Evolutionary conservation across 2,797 vertebrate genomes (phyloP).

Genomic region (Tapirus indicus): DNA sequence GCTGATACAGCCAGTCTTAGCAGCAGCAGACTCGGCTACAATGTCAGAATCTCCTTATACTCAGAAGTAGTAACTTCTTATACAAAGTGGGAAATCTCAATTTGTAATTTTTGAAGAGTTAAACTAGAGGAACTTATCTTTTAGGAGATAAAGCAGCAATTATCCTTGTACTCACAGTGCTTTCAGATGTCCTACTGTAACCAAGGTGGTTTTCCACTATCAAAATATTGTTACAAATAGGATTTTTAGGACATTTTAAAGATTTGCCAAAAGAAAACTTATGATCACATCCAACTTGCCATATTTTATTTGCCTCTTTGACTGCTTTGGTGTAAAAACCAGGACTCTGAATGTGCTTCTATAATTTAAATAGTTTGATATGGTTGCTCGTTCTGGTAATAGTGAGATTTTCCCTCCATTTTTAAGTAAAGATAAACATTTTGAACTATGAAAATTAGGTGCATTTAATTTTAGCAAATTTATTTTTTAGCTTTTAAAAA

Average conservation of each 20-base stretch:
- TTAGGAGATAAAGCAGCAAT: neutral
- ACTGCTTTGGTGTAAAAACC: neutral
- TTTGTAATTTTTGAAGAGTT: neutral
- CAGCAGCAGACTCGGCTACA: neutral
- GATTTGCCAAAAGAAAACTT: neutral
- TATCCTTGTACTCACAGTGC: neutral
- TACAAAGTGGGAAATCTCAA: neutral
- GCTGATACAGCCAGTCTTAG: neutral
- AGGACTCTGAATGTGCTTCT: neutral
- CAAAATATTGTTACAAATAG: neutral
- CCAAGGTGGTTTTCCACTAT: neutral
- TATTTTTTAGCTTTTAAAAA: neutral
- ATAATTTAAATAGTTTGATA: neutral
- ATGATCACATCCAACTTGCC: neutral
- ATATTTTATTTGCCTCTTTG: neutral
- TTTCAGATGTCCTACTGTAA: neutral
- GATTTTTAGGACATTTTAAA: neutral
- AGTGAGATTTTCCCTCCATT: neutral
- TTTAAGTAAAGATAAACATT: slow-evolving; percentile 4
- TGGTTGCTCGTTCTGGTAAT: neutral
- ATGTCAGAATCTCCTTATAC: neutral
- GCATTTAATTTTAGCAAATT: slow-evolving; percentile 12
- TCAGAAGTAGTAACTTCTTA: neutral
- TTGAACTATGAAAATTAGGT: neutral
- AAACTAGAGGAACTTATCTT: neutral